A percentile compares a stretch with the other conserved stretches of the same genome.
Conservation (phyloP, 1,140 invertebrate genomes). For the Belonocnema kinseyi region DNA sequence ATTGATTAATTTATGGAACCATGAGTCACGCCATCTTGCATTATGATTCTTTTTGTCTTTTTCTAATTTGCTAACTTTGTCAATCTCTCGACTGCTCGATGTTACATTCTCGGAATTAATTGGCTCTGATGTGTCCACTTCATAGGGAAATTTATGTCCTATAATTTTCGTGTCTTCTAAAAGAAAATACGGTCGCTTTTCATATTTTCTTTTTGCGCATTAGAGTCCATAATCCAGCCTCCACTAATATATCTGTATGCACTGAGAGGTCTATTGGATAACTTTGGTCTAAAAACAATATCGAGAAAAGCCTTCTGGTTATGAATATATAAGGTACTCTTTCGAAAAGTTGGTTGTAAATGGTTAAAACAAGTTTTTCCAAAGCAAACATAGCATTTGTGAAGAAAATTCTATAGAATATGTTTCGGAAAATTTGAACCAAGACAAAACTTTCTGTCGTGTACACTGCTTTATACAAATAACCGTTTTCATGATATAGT, state of each 20-base stretch:
- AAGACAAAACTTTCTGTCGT: no score
- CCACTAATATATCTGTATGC: slow-evolving; percentile 72
- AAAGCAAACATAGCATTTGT: no score
- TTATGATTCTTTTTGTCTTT: slow-evolving; percentile 64
- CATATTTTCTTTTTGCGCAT: slow-evolving; percentile 49
- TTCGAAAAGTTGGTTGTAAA: no score
- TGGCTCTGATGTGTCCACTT: slow-evolving; percentile 60
- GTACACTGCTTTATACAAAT: no score
- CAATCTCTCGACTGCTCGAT: slow-evolving; percentile 69
- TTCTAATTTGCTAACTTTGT: slow-evolving; percentile 67
- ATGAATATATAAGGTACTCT: no score
- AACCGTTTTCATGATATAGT: no score
- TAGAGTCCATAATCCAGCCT: slow-evolving; percentile 51
- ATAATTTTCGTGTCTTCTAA: not conserved
- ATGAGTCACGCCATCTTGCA: slow-evolving; percentile 63
- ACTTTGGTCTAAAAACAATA: no score
- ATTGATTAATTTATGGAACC: slow-evolving; percentile 36
- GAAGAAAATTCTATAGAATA: no score
- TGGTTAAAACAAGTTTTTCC: no score
- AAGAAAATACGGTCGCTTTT: not conserved
- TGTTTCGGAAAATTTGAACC: no score
- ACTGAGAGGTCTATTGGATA: no score
- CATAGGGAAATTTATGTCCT: not conserved
- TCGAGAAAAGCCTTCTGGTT: no score
- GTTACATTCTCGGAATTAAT: slow-evolving; percentile 62